Evolutionary conservation across 2,888 invertebrate species (phyloP), one percentile per base, ranked within the genome.

Genomic region (Calameuta idolon): DNA sequence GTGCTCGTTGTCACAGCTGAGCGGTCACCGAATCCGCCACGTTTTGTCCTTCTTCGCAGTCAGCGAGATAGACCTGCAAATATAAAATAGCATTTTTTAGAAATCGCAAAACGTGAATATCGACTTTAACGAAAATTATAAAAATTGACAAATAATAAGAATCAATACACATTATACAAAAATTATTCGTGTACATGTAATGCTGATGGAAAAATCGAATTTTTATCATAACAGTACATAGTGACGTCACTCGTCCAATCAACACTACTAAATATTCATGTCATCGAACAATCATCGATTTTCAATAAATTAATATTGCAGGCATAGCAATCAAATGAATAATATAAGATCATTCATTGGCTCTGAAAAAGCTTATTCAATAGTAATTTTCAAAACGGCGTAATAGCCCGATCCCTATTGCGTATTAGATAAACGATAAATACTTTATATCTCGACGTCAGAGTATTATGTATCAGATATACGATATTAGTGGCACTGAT

Each of bases 1-100:
- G 78, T 76, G 81, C 78, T 85, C 82, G 84, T 79, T 85, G 87
- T 90, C 89, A 87, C 87, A 88, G 87, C 86, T 86, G 82, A 85
- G 85, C 87, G 89, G 89, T 90, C 90, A 90, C 90, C 90, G 90
- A 88, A 90, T 88, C 85, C 89, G 88, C 90, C 89, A 89, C 90
- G 90, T 90, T 88, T 88, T 89, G 89, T 84, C 86, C 84, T 85
- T 79, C 82, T 86, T 85, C 83, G 81, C 86, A 81, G 81, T 85
- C 88, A 86, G 85, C 86, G 83, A 87, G 84, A 80, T 87, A 82
- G 85, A 89, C 86, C 91, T 91, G 89, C 68, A 89, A 88, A n/a
- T 4, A 68, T 12, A 55, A 23, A 2, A 55, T 23, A 9, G 9
- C 55, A 55, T 55, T 55, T 5, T 2, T 55, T 9, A 55, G 9